Base-by-base conservation (phyloP, 2,888 invertebrate genomes). In the Scotopteryx bipunctaria region DNA sequence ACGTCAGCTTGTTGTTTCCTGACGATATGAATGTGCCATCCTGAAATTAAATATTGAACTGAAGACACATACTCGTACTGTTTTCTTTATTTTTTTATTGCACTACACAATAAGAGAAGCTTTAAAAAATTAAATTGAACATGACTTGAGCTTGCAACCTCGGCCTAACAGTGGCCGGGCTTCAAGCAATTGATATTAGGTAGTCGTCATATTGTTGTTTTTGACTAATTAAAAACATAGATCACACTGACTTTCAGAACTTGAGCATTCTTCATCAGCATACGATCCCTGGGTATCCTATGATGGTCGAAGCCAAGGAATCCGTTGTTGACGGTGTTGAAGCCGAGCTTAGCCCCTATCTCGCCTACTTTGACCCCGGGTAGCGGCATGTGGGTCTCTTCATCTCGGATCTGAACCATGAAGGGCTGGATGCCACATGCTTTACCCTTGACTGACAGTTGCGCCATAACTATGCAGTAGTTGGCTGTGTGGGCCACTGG, bases 211-310 rank as follows among this genome's bases (percentile, higher is more conserved):
- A n/a, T n/a, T n/a, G n/a, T n/a, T n/a, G n/a, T n/a, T n/a, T n/a
- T n/a, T n/a, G n/a, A n/a, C n/a, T n/a, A n/a, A n/a, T n/a, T n/a
- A n/a, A n/a, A n/a, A n/a, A n/a, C n/a, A n/a, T n/a, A n/a, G n/a
- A 13, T 0, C 8, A n/a, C 4, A 52, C 61, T 47, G 72, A 92
- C 92, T 71, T 91, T 88, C 21, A 91, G 74, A 66, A 98, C 97
- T 88, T 97, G 93, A 13, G 96, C 94, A 83, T 97, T 96, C 80
- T 95, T 97, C 98, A 98, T 98, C 14, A 99, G 81, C 97, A 99
- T 96, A 56, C 96, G 91, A 14, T 93, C 92, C 36, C 97, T 91
- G 0, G 98, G 97, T 73, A 99, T 95, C 59, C 97, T 93, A 11
- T 96, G 94, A 66, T 97, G 92, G 33, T 97, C 93, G 54, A 99